A percentile compares a stretch with the other conserved stretches of the same genome.
Conservation (phyloP, 2,113 vertebrate species). For the Mungos mungo region DNA sequence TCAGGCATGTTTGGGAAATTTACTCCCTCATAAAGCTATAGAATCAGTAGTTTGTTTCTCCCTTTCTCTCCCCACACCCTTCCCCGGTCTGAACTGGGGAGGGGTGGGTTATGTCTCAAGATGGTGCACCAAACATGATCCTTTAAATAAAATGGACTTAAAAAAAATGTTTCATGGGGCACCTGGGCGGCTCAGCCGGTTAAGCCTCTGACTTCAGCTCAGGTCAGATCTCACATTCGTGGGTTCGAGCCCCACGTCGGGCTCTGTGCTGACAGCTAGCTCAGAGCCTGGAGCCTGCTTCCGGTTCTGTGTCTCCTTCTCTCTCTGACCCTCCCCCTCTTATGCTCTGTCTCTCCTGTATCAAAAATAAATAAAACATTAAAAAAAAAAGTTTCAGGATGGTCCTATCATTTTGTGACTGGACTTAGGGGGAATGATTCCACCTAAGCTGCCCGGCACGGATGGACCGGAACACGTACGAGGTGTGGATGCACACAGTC, state of each 20-base stretch:
- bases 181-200: no score
- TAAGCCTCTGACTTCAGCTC: no score
- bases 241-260: no score
- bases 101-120: neutral
- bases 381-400: neutral
- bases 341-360: no score
- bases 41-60: neutral
- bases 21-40: neutral
- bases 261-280: no score
- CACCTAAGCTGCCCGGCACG: rapidly evolving
- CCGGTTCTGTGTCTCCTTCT: no score
- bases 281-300: no score
- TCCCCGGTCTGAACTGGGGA: neutral
- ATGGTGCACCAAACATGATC: neutral
- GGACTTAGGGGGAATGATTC: neutral
- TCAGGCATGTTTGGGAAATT: neutral
- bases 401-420: neutral
- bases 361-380: no score
- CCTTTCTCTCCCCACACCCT: no score
- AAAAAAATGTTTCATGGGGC: no score
- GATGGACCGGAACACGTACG: rapidly evolving
- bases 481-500: rapidly evolving
- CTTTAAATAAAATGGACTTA: neutral
- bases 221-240: no score
- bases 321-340: no score